Evolutionary conservation across 2,797 vertebrate species (phyloP).

Genomic region (Pteropus rufus): DNA sequence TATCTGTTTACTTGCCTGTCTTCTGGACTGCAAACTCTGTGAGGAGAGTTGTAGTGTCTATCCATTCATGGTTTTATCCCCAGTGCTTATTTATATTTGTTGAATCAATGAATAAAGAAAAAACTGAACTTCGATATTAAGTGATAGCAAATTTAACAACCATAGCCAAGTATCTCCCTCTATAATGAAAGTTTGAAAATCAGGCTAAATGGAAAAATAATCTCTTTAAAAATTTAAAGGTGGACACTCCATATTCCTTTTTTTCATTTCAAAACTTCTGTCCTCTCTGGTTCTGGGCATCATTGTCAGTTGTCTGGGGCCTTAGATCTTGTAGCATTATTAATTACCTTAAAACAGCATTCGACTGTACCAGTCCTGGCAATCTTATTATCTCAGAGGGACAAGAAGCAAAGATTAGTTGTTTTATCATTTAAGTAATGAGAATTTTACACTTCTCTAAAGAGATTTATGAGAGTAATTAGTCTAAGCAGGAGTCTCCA

Average conservation of each 20-base stretch:
- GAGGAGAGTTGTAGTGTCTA: not conserved
- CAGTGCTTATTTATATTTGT: not conserved
- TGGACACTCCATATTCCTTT: not conserved
- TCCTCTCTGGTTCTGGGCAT: not conserved
- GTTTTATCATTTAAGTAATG: constrained; percentile 82
- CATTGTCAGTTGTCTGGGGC: not conserved
- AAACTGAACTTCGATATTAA: not conserved
- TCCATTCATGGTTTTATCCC: not conserved
- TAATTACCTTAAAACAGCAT: constrained; percentile 55
- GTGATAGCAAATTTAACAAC: not conserved
- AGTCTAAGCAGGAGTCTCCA: constrained; percentile 75
- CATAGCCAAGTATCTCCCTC: not conserved
- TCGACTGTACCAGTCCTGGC: constrained; percentile 34
- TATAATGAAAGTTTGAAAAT: not conserved
- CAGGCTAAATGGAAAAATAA: not conserved
- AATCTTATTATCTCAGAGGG: constrained; percentile 74
- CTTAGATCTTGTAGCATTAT: not conserved
- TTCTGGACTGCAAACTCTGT: too few relatives aligned
- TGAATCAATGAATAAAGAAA: not conserved
- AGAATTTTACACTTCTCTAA: constrained; percentile 80
- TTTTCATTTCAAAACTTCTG: not conserved
- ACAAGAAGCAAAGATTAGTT: constrained; percentile 74
- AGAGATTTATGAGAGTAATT: constrained; percentile 82
- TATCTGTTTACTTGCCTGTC: not conserved
- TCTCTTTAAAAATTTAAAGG: not conserved